A percentile compares a stretch with the other conserved stretches of the same genome.
These are phyloP conservation scores for Urocolius indicus DNA, from an alignment of 2,113 vertebrate genomes.

Conservation along the genomic window DNA sequence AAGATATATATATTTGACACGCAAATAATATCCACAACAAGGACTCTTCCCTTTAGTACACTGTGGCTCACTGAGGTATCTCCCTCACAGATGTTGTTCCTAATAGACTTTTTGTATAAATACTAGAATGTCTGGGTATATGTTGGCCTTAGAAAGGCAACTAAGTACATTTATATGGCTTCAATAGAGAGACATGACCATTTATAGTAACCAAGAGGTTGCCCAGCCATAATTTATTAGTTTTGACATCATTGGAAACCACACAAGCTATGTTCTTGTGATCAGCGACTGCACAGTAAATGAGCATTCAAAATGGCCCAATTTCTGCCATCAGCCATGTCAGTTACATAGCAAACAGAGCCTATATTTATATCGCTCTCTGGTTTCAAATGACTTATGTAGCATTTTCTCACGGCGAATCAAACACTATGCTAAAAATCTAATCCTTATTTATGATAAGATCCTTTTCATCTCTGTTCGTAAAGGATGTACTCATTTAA, in stretches of 20 bases:
- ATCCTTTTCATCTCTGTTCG: slow-evolving; percentile 21
- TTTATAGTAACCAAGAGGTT: neutral
- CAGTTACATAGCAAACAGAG: neutral
- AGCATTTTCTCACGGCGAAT: slow-evolving; percentile 33
- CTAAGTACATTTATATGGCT: neutral
- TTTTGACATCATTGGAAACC: neutral
- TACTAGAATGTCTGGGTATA: neutral
- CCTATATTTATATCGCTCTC: slow-evolving; percentile 13
- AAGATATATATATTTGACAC: neutral
- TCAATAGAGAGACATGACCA: neutral
- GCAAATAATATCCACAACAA: neutral
- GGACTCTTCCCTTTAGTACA: neutral
- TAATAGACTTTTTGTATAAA: neutral
- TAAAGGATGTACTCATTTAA: slow-evolving; percentile 30
- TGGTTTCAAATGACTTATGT: neutral
- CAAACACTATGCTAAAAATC: slow-evolving; percentile 14
- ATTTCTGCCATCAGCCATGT: neutral
- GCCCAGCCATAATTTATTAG: neutral
- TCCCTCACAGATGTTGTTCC: neutral
- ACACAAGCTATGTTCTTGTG: neutral
- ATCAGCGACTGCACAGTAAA: neutral
- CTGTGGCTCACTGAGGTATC: neutral
- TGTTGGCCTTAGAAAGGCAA: neutral
- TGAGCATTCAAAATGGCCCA: neutral
- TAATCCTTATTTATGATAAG: slow-evolving; percentile 66